Evolutionary conservation across 2,113 vertebrate species (phyloP).

Genomic region (Myrmophylax atrothorax): DNA sequence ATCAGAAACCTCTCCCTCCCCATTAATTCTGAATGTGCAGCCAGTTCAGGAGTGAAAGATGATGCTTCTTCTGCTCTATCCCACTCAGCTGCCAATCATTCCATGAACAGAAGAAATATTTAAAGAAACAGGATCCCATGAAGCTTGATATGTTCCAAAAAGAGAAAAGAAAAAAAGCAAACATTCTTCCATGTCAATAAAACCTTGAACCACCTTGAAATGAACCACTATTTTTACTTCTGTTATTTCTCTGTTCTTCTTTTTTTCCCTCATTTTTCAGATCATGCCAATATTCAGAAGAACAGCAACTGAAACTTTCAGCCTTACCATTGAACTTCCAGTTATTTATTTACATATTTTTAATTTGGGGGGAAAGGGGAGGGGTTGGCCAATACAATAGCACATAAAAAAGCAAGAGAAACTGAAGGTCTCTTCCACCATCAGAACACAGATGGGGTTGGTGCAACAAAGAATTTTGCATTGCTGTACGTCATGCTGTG

Average conservation of each 20-base stretch:
- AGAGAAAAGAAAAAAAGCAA: background rate
- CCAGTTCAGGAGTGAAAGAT: slow-evolving; percentile 15
- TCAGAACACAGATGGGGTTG: background rate
- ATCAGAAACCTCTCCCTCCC: background rate
- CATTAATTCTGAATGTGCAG: background rate
- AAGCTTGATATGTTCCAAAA: background rate
- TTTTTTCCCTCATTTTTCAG: background rate
- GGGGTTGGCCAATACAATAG: background rate
- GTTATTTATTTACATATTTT: too few species aligned
- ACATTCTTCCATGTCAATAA: background rate
- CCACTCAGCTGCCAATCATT: background rate
- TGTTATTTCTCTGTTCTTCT: background rate
- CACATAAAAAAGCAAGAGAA: background rate
- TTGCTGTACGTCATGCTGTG: background rate
- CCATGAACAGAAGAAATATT: background rate
- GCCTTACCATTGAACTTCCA: background rate
- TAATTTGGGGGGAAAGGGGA: too few species aligned
- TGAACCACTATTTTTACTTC: background rate
- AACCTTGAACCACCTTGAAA: slow-evolving; percentile 3
- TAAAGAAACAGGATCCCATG: background rate
- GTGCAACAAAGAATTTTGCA: background rate
- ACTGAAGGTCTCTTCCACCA: background rate
- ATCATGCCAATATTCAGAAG: background rate
- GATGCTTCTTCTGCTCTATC: background rate
- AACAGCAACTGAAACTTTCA: background rate